phyloP scores from a whole-genome alignment of 1,140 invertebrate genomes.

The Drosophila carrolli region DNA sequence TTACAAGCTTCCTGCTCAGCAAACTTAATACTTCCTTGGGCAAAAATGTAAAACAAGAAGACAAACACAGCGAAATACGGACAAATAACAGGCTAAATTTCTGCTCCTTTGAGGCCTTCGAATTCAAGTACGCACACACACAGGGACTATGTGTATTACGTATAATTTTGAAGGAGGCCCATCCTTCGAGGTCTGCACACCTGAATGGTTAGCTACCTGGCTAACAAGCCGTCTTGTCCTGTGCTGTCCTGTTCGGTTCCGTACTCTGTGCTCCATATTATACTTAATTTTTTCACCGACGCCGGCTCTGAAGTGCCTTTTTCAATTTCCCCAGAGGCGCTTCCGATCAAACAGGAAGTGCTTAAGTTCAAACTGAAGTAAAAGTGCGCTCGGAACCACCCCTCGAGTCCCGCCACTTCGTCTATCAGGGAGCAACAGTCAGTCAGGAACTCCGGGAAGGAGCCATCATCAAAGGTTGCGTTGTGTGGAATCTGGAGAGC shows the following conservation, averaged over 20 bases:
- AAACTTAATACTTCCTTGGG: constrained; percentile 76
- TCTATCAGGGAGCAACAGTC: constrained; percentile 40
- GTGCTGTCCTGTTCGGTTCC: constrained; percentile 17
- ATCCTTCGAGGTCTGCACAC: constrained; percentile 54
- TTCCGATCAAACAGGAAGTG: constrained; percentile 83
- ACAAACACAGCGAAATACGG: constrained; percentile 16
- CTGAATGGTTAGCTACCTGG: constrained; percentile 50
- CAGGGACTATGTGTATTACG: constrained; percentile 44
- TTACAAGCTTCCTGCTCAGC: constrained; percentile 74
- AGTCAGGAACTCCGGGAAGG: constrained; percentile 10
- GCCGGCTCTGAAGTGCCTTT: constrained; percentile 78
- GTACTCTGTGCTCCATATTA: constrained; percentile 52
- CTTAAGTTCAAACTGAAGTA: constrained; percentile 81
- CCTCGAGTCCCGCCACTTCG: constrained; percentile 12
- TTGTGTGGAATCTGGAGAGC: background rate
- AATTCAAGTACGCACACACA: constrained; percentile 58
- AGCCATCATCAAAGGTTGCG: background rate
- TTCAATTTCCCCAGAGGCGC: constrained; percentile 81
- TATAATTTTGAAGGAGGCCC: constrained; percentile 61
- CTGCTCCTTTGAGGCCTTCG: constrained; percentile 48
- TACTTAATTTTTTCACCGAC: constrained; percentile 60
- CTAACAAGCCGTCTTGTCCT: constrained; percentile 55
- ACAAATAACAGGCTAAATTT: constrained; percentile 33
- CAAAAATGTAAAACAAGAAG: constrained; percentile 62
- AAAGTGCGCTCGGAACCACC: constrained; percentile 49